A percentile compares a stretch with the other conserved stretches of the same genome.
Evolutionary conservation across 2,888 invertebrate species (phyloP).

Genomic region (Trachelus troglodyta): DNA sequence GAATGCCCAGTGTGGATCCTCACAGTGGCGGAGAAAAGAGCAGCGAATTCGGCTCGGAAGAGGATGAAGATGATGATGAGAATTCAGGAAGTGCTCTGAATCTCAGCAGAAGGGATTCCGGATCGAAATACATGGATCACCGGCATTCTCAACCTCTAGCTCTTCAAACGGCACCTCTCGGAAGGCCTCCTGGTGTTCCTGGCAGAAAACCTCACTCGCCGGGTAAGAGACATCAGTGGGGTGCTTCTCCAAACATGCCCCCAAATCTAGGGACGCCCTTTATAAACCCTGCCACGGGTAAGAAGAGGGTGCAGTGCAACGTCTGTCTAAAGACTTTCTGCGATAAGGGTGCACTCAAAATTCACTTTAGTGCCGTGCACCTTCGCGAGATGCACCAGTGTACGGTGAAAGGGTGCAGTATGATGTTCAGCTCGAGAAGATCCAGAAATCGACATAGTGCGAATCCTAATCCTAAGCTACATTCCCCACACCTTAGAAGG

Average conservation of each 20-base stretch:
- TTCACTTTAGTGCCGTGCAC: conserved; percentile 99
- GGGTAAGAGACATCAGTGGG: conserved; percentile 77
- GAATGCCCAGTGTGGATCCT: conserved; percentile 44
- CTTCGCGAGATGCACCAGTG: conserved; percentile 99
- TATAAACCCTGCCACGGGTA: conserved; percentile 92
- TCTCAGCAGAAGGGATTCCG: conserved; percentile 70
- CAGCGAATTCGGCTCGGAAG: conserved; percentile 70
- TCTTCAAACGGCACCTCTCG: conserved; percentile 61
- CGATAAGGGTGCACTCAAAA: conserved; percentile 99
- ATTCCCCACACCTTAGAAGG: conserved; percentile 92
- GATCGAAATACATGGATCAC: conserved; percentile 29
- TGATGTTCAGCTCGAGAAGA: conserved; percentile 98
- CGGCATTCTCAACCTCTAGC: conserved; percentile 61
- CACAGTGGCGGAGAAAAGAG: conserved; percentile 65
- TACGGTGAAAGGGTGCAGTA: conserved; percentile 97
- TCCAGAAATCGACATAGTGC: conserved; percentile 97
- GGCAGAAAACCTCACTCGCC: conserved; percentile 77
- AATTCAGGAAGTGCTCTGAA: conserved; percentile 75
- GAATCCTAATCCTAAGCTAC: conserved; percentile 97
- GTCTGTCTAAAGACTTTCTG: conserved; percentile 99
- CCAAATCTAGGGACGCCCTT: conserved; percentile 89
- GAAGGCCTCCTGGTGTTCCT: conserved; percentile 67
- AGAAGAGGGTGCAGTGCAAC: conserved; percentile 97
- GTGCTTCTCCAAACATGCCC: conserved; percentile 79
- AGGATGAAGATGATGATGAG: conserved; percentile 73